Evolutionary conservation across 1,140 invertebrate species (phyloP), one percentile per base, ranked within the genome.

Genomic region (Dysdera silvatica): DNA sequence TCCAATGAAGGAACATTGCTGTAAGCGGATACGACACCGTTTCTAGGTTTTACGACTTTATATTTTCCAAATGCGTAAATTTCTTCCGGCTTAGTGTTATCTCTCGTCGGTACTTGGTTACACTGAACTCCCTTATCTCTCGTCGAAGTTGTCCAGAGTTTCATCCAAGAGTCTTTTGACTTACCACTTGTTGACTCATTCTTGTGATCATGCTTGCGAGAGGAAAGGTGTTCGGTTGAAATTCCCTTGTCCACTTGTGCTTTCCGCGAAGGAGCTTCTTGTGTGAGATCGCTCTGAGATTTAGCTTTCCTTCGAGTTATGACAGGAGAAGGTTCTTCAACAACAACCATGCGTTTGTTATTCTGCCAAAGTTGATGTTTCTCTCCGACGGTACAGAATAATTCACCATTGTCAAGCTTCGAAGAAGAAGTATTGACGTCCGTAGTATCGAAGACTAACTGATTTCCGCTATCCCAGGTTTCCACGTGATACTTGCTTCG

Each of bases 81-180:
- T 37, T 58, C 62, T 64, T 58, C 54, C 4, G 62, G 54, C n/a
- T n/a, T n/a, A n/a, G n/a, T n/a, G n/a, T n/a, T n/a, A 26, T 64
- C 54, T 29, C 58, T 55, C 6, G 49, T 28, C 5, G 56, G 49
- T 18, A 60, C 43, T 45, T 65, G 45, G 23, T 43, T 48, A 33
- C 65, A 66, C 23, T 66, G 65, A 26, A 66, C 57, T 33, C 58
- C 65, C 37, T 66, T 66, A 20, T 66, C 65, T 61, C 61, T 61
- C 28, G 53, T 66, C 6, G 61, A 23, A 10, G 61, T 55, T 49
- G 32, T n/a, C 16, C 55, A 63, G 51, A 55, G 61, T 4, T 45
- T 32, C 5, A 63, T 14, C 52, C 52, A 63, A 2, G 61, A 63
- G 24, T 63, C 61, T 23, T 63, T 63, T 16, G 47, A 32, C 16